Percentiles rank a stretch among this genome's conserved stretches.
Evolutionary conservation across 1,140 invertebrate species (phyloP).

Genomic region (Hydropsyche tenuis): DNA sequence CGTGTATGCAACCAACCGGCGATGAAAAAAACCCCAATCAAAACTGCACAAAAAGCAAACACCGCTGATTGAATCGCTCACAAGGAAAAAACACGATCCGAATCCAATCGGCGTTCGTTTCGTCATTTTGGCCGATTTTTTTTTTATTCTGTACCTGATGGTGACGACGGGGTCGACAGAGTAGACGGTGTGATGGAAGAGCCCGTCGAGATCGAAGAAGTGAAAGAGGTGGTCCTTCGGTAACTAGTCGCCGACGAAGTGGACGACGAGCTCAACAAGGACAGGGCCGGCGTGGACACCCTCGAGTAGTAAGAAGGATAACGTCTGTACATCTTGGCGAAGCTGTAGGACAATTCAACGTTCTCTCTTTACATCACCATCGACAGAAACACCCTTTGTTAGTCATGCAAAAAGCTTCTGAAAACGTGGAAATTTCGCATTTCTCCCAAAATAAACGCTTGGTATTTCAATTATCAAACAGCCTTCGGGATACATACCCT

Average conservation of each 20-base stretch:
- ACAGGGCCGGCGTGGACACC: constrained; percentile 37
- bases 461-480: constrained; percentile 18
- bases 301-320: constrained; percentile 47
- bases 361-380: background rate
- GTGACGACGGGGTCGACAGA: constrained; percentile 3
- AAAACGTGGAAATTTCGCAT: too few species aligned
- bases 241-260: constrained; percentile 11
- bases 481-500: background rate
- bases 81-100: constrained; percentile 2
- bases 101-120: background rate
- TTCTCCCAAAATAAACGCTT: background rate
- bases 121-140: too few species aligned
- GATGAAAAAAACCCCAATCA: too few species aligned
- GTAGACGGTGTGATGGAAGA: background rate
- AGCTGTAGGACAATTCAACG: constrained; percentile 14
- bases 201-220: constrained; percentile 8
- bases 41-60: too few species aligned
- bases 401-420: background rate
- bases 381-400: too few species aligned
- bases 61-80: background rate
- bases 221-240: constrained; percentile 8
- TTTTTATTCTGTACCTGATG: constrained; percentile 19
- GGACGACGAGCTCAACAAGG: constrained; percentile 37
- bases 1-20: too few species aligned
- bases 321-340: constrained; percentile 44